Percentiles rank a stretch among this genome's conserved stretches.
phyloP scores from a whole-genome alignment of 1,140 invertebrate genomes.

The Trypoxylus dichotomus region DNA sequence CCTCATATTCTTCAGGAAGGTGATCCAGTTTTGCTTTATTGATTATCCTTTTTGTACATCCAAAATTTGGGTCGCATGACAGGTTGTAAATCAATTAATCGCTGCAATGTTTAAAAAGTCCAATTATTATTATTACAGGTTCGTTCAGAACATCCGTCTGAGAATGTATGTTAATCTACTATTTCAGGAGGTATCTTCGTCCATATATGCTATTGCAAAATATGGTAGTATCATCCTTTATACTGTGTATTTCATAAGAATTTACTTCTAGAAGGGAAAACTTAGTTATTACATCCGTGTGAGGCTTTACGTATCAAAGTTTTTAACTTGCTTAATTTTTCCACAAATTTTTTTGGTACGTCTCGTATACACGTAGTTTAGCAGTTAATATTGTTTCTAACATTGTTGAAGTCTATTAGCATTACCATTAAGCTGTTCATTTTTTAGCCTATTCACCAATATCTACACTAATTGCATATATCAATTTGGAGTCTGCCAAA shows the following conservation, averaged over 20 bases:
- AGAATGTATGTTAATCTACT: background rate
- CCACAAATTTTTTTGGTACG: too few species aligned
- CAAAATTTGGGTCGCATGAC: background rate
- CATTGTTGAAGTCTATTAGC: background rate
- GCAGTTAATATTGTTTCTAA: too few species aligned
- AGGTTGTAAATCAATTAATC: background rate
- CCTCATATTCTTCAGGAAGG: background rate
- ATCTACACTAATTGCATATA: background rate
- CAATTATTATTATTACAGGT: background rate
- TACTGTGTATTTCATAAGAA: background rate
- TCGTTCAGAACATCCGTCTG: background rate
- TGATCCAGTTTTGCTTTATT: background rate
- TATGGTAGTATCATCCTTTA: background rate
- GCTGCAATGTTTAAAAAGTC: background rate
- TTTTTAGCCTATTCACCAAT: background rate
- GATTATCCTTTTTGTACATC: background rate
- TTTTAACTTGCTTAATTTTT: too few species aligned
- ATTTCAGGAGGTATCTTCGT: background rate
- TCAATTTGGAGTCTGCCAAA: background rate
- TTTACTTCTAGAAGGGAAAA: too few species aligned
- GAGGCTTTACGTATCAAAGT: too few species aligned
- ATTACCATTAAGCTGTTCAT: background rate
- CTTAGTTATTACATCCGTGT: too few species aligned
- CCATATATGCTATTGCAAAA: too few species aligned
- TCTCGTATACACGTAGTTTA: background rate